A percentile compares a stretch with the other conserved stretches of the same genome.
Evolutionary conservation across 2,113 vertebrate genomes (phyloP).

Genomic region (Todiramphus chloris): DNA sequence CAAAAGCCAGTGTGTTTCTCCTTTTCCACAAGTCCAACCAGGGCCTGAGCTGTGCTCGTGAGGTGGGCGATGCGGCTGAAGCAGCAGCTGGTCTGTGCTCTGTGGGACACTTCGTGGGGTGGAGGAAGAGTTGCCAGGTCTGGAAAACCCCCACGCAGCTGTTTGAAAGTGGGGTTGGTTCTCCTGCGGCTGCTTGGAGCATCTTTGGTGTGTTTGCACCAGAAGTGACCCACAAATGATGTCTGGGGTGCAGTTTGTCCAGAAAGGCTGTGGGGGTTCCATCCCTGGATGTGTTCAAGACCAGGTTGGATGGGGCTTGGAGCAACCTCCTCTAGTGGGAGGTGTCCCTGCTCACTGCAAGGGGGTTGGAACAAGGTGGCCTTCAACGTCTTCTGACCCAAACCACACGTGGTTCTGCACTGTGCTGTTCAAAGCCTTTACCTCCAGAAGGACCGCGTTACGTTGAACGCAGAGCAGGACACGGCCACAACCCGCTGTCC

Average conservation of each 20-base stretch:
- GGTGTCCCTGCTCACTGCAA: neutral
- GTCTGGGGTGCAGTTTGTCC: rapidly evolving
- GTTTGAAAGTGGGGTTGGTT: neutral
- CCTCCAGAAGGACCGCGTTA: neutral
- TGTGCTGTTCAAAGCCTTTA: neutral
- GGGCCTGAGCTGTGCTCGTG: rapidly evolving
- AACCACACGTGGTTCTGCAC: rapidly evolving
- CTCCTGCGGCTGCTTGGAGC: neutral
- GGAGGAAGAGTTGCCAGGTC: neutral
- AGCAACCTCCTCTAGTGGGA: rapidly evolving
- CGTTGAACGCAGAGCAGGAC: rapidly evolving
- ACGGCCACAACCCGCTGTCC: too few species aligned
- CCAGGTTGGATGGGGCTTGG: neutral
- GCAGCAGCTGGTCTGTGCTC: neutral
- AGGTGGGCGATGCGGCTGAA: neutral
- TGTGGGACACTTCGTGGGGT: rapidly evolving
- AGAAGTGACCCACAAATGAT: neutral
- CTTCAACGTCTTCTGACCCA: neutral
- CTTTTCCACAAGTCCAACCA: rapidly evolving
- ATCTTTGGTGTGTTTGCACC: neutral
- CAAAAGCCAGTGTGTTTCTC: neutral
- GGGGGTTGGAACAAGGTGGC: rapidly evolving
- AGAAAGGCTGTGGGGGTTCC: neutral
- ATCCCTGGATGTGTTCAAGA: neutral
- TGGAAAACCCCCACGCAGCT: neutral